Conservation (phyloP, 2,888 invertebrate genomes). For the Nasonovia ribisnigri region DNA sequence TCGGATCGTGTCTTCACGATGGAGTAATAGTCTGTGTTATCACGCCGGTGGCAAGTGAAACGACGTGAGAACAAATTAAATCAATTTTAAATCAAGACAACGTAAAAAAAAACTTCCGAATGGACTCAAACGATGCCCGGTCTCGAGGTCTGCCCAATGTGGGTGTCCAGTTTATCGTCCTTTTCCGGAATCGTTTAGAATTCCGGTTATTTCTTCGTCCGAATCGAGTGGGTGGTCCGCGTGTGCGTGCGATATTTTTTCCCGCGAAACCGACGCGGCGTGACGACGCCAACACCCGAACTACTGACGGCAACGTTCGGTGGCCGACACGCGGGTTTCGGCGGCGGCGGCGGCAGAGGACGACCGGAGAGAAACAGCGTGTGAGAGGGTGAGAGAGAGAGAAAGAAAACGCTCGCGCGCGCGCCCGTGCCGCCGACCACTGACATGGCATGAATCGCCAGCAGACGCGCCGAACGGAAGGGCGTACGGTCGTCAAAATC, state of each 20-base stretch:
- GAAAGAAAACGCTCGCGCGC: neutral
- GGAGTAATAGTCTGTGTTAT: neutral
- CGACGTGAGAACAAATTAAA: neutral
- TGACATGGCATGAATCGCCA: neutral
- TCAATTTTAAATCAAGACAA: neutral
- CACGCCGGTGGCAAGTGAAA: neutral
- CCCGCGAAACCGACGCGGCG: conserved; percentile 36
- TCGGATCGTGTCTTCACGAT: neutral
- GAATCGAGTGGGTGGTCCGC: neutral
- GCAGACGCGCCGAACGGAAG: neutral
- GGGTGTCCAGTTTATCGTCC: neutral
- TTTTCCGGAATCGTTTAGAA: neutral
- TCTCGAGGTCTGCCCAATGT: neutral
- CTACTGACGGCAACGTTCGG: conserved; percentile 44
- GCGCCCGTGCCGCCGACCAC: neutral
- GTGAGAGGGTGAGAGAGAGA: neutral
- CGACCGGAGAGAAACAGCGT: neutral
- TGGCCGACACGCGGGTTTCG: conserved; percentile 40
- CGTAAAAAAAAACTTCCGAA: neutral
- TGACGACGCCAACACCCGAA: conserved; percentile 54
- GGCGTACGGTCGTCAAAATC: neutral
- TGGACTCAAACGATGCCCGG: neutral
- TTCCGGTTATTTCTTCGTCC: neutral
- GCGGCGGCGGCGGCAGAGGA: neutral
- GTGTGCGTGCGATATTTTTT: neutral